Conservation (phyloP, 2,888 invertebrate genomes). For the Polia nebulosa region DNA sequence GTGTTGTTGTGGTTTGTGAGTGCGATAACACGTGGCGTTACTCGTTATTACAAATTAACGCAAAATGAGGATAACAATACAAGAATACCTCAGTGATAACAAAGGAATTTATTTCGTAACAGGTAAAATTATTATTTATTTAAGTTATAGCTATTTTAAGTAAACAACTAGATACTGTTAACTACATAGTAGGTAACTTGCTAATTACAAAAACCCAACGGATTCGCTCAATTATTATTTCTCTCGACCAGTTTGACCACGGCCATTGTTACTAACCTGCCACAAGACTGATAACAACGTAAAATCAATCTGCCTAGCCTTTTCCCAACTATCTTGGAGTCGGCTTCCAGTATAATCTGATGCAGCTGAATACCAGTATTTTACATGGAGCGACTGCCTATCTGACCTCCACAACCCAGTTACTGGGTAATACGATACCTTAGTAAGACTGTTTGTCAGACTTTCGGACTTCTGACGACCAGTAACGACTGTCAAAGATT, state of each 20-base stretch:
- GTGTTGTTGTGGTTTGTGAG: constrained; percentile 8
- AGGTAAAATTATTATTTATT: neutral
- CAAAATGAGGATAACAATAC: constrained; percentile 14
- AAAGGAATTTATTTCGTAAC: constrained; percentile 1
- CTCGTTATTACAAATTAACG: neutral
- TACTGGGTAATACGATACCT: too few species aligned
- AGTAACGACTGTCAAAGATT: too few species aligned
- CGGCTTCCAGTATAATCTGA: too few species aligned
- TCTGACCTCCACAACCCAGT: too few species aligned
- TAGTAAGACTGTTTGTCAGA: too few species aligned
- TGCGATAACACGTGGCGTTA: constrained; percentile 16
- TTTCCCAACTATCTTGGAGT: too few species aligned
- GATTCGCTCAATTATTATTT: constrained; percentile 2
- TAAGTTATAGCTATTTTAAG: neutral
- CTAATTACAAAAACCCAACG: neutral
- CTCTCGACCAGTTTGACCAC: neutral
- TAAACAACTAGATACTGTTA: constrained; percentile 7
- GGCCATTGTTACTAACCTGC: neutral
- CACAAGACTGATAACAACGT: neutral
- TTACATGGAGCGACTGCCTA: too few species aligned
- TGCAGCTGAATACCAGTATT: too few species aligned
- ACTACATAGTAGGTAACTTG: neutral
- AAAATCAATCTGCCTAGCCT: neutral
- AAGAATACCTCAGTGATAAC: constrained; percentile 1
- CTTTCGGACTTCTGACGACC: too few species aligned